Base-by-base conservation (phyloP, 92 coral and sea anemone species). In the Scolanthus callimorphus region DNA sequence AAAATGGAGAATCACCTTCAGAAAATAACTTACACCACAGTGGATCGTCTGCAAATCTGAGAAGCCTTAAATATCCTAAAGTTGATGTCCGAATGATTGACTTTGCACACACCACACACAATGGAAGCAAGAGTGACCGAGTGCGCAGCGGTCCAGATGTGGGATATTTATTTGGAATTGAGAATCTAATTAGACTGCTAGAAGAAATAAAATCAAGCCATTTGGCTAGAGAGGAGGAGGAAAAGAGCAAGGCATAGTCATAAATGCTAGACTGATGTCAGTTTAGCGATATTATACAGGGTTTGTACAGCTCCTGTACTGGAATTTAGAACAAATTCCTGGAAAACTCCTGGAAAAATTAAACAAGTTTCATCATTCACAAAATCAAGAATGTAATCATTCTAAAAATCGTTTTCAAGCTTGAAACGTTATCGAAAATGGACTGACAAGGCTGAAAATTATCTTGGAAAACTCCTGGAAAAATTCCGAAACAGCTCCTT, bases 71-170 rank as follows among this genome's bases (percentile, higher is more conserved):
- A 15, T 70, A 77, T 11, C 54, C 46, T 13, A 79, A 76, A 25
- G 77, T 91, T 25, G 89, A 81, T 10, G 97, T 91, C 27, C 86
- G 97, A 4, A 80, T 91, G 96, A 91, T 91, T 29, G 97, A 91
- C 63, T 91, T 91, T 70, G 97, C 97, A 3, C 97, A 91, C 55
- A 91, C 85, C 11, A 83, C 91, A 2, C 76, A 80, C 53, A 70
- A 92, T 45, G 96, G 85, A 0, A 70, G 83, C 30, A 62, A 76
- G 0, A 80, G 79, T 46, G 95, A 86, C 53, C 78, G 77, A 24
- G 43, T 63, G 2, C 80, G 83, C 8, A 67, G 58, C 2, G 92
- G 90, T n/a, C 96, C 91, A 13, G 97, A 91, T 44, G 69, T 54
- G 25, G 88, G 97, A 0, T 91, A 85, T 63, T 53, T 91, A 65